Evolutionary conservation across 2,797 vertebrate species (phyloP).

Genomic region (Artibeus lituratus): DNA sequence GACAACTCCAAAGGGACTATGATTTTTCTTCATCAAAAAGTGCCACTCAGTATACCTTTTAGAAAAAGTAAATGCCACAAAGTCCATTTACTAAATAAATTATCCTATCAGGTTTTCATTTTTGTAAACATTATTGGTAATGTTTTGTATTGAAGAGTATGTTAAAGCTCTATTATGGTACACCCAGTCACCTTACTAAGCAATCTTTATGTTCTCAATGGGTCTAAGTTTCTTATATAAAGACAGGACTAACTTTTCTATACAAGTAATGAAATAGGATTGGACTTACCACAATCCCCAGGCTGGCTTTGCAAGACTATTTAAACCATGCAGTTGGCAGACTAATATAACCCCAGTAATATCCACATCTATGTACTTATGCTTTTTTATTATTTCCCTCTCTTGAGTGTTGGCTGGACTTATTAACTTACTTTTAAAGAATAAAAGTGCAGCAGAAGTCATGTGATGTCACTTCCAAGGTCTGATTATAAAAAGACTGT

Average conservation of each 20-base stretch:
- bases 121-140: neutral
- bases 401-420: neutral
- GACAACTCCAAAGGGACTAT: neutral
- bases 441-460: neutral
- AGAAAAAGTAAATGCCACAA: neutral
- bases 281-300: neutral
- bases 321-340: neutral
- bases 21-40: neutral
- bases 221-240: neutral
- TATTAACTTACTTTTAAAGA: neutral
- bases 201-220: neutral
- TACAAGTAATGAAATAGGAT: neutral
- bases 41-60: neutral
- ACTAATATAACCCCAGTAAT: neutral
- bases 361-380: neutral
- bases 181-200: neutral
- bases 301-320: neutral
- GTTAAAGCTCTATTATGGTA: neutral
- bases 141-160: neutral
- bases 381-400: neutral
- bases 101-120: neutral
- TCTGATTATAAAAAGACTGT: neutral
- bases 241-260: neutral
- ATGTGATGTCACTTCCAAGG: neutral
- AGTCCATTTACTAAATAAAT: neutral